These are phyloP conservation scores for Zosterops japonicus DNA, from an alignment of 2,113 vertebrate genomes.

Conservation along the genomic window DNA sequence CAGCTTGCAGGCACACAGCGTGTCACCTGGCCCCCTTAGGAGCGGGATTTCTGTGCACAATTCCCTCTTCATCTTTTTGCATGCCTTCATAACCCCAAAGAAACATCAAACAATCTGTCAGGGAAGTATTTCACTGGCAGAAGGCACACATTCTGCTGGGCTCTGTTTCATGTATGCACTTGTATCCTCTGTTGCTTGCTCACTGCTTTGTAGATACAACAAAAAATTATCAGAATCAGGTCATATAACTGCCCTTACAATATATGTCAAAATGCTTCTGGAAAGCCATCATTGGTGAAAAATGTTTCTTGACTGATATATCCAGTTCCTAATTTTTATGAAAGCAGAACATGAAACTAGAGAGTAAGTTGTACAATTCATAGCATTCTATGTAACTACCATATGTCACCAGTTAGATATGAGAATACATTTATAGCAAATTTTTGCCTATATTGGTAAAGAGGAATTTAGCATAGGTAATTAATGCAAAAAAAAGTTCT, in stretches of 20 bases:
- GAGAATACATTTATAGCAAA: neutral
- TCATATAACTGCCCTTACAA: neutral
- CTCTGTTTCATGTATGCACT: neutral
- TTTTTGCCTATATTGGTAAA: neutral
- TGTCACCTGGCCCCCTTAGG: neutral
- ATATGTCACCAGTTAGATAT: neutral
- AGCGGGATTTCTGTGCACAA: neutral
- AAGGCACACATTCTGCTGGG: neutral
- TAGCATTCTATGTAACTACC: neutral
- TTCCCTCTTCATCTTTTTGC: neutral
- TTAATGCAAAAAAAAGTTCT: neutral
- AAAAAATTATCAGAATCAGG: neutral
- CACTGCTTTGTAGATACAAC: neutral
- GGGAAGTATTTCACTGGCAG: neutral
- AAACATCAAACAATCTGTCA: neutral
- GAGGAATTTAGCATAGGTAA: neutral
- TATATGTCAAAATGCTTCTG: neutral
- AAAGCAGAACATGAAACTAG: neutral
- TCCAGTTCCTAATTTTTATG: neutral
- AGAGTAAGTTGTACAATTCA: neutral
- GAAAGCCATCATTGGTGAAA: neutral
- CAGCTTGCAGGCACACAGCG: neutral
- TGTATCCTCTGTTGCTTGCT: neutral
- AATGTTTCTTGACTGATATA: neutral
- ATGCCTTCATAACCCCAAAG: neutral